Evolutionary conservation across 2,888 invertebrate species (phyloP).

Genomic region (Drosophila greeni): DNA sequence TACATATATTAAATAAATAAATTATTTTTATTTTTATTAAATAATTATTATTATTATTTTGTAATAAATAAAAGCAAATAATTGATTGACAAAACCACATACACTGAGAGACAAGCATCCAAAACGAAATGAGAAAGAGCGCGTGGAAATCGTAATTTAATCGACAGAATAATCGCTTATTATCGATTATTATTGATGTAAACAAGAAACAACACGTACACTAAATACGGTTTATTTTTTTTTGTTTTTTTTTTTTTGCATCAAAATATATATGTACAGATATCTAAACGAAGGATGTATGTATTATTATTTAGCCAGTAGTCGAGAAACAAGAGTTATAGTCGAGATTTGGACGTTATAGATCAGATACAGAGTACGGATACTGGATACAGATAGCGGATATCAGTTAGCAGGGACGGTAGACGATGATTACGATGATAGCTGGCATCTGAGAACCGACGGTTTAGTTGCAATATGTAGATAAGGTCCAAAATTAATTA

Average conservation of each 20-base stretch:
- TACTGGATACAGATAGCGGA: slow-evolving; percentile 6
- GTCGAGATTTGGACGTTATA: slow-evolving; percentile 7
- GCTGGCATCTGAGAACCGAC: slow-evolving; percentile 44
- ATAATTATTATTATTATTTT: slow-evolving; percentile 67
- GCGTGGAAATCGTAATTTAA: slow-evolving; percentile 9
- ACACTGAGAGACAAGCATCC: slow-evolving; percentile 9
- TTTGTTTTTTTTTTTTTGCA: slow-evolving; percentile 23
- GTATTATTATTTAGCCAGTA: slow-evolving; percentile 46
- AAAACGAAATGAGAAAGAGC: slow-evolving; percentile 4
- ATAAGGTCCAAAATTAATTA: slow-evolving; percentile 51
- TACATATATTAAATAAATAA: slow-evolving; percentile 68
- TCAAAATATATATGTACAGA: slow-evolving; percentile 36
- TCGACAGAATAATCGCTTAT: slow-evolving; percentile 4
- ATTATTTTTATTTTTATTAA: slow-evolving; percentile 69
- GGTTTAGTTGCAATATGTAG: slow-evolving; percentile 72
- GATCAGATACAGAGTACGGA: slow-evolving; percentile 6
- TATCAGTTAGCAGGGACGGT: slow-evolving; percentile 5
- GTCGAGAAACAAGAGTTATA: slow-evolving; percentile 16
- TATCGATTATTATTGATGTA: slow-evolving; percentile 11
- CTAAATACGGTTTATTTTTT: slow-evolving; percentile 6
- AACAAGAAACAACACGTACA: slow-evolving; percentile 8
- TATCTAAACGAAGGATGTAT: slow-evolving; percentile 39
- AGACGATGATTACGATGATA: slow-evolving; percentile 4
- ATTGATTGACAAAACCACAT: slow-evolving; percentile 28
- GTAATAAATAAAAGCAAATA: slow-evolving; percentile 57